Percentiles rank a stretch among this genome's conserved stretches.
Evolutionary conservation across 2,113 vertebrate species (phyloP).

Genomic region (Nipponia nippon): DNA sequence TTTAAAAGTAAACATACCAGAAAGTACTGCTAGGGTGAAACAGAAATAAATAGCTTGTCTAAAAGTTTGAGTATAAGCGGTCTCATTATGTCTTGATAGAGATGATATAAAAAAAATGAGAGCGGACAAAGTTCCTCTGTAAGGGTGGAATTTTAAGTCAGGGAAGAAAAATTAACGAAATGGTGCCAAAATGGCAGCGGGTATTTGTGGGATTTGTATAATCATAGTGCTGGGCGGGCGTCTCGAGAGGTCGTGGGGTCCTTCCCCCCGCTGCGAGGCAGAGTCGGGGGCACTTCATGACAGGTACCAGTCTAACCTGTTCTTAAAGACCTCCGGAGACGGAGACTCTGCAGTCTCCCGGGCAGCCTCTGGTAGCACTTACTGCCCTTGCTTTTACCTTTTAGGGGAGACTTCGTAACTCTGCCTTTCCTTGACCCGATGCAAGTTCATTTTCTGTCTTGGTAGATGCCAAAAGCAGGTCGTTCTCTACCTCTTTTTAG

Average conservation of each 20-base stretch:
- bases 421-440: fast-evolving
- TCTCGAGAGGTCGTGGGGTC: background rate
- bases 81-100: background rate
- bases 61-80: background rate
- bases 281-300: background rate
- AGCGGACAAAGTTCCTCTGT: background rate
- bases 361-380: background rate
- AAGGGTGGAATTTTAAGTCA: background rate
- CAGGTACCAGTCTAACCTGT: background rate
- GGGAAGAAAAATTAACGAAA: background rate
- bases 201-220: background rate
- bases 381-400: background rate
- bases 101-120: background rate
- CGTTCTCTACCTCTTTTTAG: background rate
- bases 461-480: background rate
- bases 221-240: background rate
- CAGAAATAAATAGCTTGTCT: background rate
- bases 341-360: background rate
- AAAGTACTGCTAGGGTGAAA: background rate
- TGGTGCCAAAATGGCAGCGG: background rate
- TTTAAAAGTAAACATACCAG: constrained; percentile 2
- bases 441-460: background rate
- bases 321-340: fast-evolving
- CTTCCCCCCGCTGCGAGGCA: background rate
- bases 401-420: background rate